Percentiles rank a stretch among this genome's conserved stretches.
Evolutionary conservation across 2,797 vertebrate genomes (phyloP).

Genomic region (Malurus splendens): DNA sequence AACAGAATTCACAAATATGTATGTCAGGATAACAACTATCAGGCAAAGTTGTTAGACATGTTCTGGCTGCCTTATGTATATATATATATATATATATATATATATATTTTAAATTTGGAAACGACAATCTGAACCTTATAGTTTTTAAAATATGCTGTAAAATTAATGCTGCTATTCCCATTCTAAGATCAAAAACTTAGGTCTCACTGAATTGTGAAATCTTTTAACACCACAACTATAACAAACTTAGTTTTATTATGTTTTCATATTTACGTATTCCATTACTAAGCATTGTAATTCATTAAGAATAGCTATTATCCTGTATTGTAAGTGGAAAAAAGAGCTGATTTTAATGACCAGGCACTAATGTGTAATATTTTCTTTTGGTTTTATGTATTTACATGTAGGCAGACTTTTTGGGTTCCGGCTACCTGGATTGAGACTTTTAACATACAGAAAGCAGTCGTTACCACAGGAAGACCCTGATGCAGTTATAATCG

Average conservation of each 20-base stretch:
- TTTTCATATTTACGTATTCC: not conserved
- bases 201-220: not conserved
- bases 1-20: not conserved
- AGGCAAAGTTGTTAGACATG: not conserved
- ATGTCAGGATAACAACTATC: not conserved
- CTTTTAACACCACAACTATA: not conserved
- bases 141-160: not conserved
- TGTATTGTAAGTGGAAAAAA: not conserved
- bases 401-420: constrained; percentile 87
- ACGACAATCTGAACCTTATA: not conserved
- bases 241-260: not conserved
- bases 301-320: not conserved
- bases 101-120: not conserved
- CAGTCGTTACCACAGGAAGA: constrained; percentile 96
- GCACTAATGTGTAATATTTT: not conserved
- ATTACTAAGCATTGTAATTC: not conserved
- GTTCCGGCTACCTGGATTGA: constrained; percentile 88
- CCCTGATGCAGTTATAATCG: constrained; percentile 90
- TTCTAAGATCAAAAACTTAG: not conserved
- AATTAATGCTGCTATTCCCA: not conserved
- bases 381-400: constrained; percentile 39
- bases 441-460: constrained; percentile 89
- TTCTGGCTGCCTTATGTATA: not conserved
- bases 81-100: not conserved
- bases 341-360: not conserved